Conservation (phyloP, 2,113 vertebrate genomes). For the Chrysochloris asiatica region DNA sequence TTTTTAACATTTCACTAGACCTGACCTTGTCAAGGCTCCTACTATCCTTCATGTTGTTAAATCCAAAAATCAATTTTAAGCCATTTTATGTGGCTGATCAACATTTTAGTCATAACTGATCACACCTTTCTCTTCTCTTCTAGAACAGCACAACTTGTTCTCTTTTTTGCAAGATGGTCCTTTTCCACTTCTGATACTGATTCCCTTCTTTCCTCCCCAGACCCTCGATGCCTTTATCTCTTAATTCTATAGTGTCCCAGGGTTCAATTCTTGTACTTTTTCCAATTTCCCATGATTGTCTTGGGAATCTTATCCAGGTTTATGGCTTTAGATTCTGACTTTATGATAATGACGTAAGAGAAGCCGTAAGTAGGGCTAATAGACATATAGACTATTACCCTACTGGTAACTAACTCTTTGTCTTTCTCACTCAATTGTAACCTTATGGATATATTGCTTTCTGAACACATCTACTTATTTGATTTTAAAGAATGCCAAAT, state of each 20-base stretch:
- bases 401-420: neutral
- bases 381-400: neutral
- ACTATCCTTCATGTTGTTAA: neutral
- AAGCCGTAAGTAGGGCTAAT: neutral
- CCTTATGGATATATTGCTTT: neutral
- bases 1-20: neutral
- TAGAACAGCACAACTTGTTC: neutral
- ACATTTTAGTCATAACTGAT: conserved; percentile 9
- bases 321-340: neutral
- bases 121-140: neutral
- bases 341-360: neutral
- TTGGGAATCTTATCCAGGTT: neutral
- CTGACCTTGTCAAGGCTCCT: neutral
- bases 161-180: neutral
- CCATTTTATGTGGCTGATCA: neutral
- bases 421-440: neutral
- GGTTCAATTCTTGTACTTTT: neutral
- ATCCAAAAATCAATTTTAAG: neutral
- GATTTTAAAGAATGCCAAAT: neutral
- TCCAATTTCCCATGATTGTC: neutral
- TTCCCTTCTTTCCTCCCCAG: neutral
- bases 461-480: neutral
- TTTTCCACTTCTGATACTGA: neutral
- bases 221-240: neutral
- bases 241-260: neutral